Evolutionary conservation across 2,113 vertebrate species (phyloP), one percentile per base, ranked within the genome.

Genomic region (Lophotis ruficrista): DNA sequence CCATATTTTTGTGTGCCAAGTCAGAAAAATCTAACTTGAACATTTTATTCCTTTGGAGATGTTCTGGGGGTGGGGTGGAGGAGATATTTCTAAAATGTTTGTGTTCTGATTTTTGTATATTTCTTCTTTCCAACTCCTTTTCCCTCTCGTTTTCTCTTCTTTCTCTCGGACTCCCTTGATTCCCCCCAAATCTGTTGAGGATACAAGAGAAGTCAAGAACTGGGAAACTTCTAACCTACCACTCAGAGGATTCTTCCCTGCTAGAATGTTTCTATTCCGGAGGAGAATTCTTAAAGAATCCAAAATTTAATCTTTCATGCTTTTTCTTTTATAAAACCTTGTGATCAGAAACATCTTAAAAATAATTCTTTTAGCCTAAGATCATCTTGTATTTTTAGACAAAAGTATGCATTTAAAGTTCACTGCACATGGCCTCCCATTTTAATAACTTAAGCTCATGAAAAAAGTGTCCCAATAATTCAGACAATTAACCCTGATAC

Each of bases 401-500:
- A 58, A 51, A 85, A 84, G 15, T 61, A 30, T 8, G 43, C 35
- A 43, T 47, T 78, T 84, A 66, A 93, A 89, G 75, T 91, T 96
- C 85, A 92, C n/a, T 77, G 71, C 79, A 65, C 79, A 88, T 76
- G 85, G 62, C 58, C 48, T 79, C 85, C 41, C 35, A 58, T 83
- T 95, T 96, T 92, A 93, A 96, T 94, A 93, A 86, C 75, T 93
- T 86, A 65, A 92, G 69, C 80, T 88, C 45, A 31, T 80, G 89
- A 86, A 90, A 87, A 92, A 94, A 73, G 47, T 54, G 79, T 90
- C 88, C 75, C 85, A 70, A 30, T 96, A 92, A 92, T 88, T 96
- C 88, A 93, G 85, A 90, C 62, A 93, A 92, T 95, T 97, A 96
- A 94, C 88, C 85, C 83, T 69, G 86, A 69, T 90, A 93, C 82